These are phyloP conservation scores for Cinclus cinclus DNA, from an alignment of 2,113 vertebrate species.

Conservation along the genomic window DNA sequence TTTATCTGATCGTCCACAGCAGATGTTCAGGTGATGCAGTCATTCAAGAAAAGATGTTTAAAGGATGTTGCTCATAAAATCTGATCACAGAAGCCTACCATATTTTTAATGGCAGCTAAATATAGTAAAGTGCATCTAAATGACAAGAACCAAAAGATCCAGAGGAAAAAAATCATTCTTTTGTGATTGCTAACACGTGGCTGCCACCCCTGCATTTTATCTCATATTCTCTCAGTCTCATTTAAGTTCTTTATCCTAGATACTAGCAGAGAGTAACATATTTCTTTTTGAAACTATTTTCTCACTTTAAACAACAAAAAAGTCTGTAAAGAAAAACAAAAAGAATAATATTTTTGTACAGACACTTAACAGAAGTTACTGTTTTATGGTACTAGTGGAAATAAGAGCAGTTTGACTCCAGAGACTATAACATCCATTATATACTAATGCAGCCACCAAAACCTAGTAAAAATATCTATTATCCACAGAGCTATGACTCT, in stretches of 20 bases:
- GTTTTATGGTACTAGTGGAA: not conserved
- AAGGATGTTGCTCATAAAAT: conserved; percentile 23
- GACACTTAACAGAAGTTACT: conserved; percentile 5
- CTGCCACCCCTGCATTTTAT: conserved; percentile 2
- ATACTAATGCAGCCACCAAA: conserved; percentile 38
- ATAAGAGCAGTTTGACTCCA: conserved; percentile 37
- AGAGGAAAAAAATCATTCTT: conserved; percentile 34
- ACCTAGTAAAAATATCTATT: conserved; percentile 25
- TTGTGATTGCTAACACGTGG: not conserved
- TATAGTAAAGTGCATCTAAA: not conserved
- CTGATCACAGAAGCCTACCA: not conserved
- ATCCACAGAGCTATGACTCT: conserved; percentile 1
- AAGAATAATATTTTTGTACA: not conserved
- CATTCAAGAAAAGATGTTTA: conserved; percentile 18
- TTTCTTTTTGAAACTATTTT: conserved; percentile 43
- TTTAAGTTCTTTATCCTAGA: not conserved
- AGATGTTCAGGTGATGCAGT: conserved; percentile 32
- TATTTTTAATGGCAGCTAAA: not conserved
- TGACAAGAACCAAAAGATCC: conserved; percentile 9
- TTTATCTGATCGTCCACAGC: conserved; percentile 44
- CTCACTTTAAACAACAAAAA: not conserved
- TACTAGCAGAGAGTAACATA: not conserved
- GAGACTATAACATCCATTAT: conserved; percentile 12
- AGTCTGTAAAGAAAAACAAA: not conserved
- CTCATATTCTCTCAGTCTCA: not conserved